These are phyloP conservation scores for Zoanthus solanderi DNA, from an alignment of 92 coral and sea anemone genomes.

Conservation along the genomic window DNA sequence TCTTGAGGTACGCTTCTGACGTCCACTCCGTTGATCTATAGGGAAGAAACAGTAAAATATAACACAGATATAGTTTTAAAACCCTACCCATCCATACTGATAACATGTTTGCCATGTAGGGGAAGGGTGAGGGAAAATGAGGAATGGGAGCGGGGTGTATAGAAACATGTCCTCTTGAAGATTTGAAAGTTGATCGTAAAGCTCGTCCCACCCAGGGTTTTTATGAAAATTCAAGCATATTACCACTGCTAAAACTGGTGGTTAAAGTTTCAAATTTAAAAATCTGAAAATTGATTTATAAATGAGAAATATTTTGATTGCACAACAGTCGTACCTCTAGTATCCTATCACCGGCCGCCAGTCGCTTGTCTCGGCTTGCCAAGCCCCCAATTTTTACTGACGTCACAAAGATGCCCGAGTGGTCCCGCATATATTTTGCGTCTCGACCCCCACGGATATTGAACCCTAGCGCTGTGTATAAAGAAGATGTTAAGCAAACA, in stretches of 20 bases:
- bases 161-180: too few species aligned
- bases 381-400: conserved; percentile 91
- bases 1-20: conserved; percentile 90
- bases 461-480: conserved; percentile 83
- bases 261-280: too few species aligned
- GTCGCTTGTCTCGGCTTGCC: conserved; percentile 82
- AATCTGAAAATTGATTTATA: too few species aligned
- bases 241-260: too few species aligned
- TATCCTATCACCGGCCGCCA: conserved; percentile 90
- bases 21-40: conserved; percentile 85
- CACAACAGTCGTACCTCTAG: conserved; percentile 71
- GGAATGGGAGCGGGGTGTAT: too few species aligned
- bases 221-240: too few species aligned
- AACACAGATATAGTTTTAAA: too few species aligned
- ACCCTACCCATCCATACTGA: too few species aligned
- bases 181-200: too few species aligned
- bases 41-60: neutral
- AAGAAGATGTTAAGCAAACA: neutral
- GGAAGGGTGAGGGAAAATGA: too few species aligned
- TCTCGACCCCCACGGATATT: conserved; percentile 93
- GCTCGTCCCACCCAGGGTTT: too few species aligned
- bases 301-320: neutral
- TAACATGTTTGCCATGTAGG: too few species aligned
- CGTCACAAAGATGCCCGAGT: conserved; percentile 96
- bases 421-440: conserved; percentile 84